Conservation (phyloP, 92 coral and sea anemone genomes). For the Parazoanthus darwini region DNA sequence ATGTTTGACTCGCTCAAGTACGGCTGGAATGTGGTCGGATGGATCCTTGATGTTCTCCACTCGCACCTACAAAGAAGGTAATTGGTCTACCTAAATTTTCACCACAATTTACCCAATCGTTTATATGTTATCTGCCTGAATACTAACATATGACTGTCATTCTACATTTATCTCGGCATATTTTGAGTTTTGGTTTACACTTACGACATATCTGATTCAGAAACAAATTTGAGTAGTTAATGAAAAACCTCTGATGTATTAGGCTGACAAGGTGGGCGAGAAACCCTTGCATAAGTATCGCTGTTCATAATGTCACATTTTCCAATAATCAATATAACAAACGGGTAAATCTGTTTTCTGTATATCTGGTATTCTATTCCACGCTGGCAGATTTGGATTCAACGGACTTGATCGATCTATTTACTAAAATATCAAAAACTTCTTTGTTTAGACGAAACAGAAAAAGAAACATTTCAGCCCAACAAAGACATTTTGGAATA, state of each 20-base stretch:
- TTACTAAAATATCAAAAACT: too few species aligned
- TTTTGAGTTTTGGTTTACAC: background rate
- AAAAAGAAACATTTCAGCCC: too few species aligned
- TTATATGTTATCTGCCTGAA: background rate
- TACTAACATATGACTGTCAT: background rate
- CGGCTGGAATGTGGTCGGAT: constrained; percentile 83
- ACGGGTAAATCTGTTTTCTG: too few species aligned
- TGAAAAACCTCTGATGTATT: too few species aligned
- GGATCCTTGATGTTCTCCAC: constrained; percentile 97
- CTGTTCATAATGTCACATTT: background rate
- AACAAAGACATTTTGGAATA: too few species aligned
- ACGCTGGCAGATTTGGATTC: too few species aligned
- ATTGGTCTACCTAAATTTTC: background rate
- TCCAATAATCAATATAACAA: too few species aligned
- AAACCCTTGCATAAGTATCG: background rate
- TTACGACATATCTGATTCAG: background rate
- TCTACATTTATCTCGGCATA: background rate
- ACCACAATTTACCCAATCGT: background rate
- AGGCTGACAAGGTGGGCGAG: too few species aligned
- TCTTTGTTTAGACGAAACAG: too few species aligned
- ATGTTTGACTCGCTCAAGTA: constrained; percentile 82
- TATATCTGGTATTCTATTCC: too few species aligned
- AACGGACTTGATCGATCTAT: too few species aligned
- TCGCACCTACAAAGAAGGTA: constrained; percentile 69
- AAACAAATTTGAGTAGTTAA: too few species aligned